These are phyloP conservation scores for Cardinalis cardinalis DNA, from an alignment of 2,113 vertebrate species.

Conservation along the genomic window DNA sequence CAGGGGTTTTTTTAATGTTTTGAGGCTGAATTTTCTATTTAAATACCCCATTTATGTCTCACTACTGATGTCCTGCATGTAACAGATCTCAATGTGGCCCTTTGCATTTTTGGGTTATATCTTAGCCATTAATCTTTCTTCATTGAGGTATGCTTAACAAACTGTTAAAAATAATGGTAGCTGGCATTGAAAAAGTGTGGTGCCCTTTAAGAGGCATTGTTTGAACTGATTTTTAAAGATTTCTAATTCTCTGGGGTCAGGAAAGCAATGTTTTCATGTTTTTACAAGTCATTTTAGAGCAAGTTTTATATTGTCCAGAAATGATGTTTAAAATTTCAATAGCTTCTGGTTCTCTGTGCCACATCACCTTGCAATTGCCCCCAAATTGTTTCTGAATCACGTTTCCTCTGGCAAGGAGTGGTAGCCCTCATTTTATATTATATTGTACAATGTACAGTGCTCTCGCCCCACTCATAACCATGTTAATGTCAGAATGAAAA, in stretches of 20 bases:
- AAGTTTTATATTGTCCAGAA: constrained; percentile 83
- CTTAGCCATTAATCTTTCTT: constrained; percentile 57
- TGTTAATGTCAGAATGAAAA: constrained; percentile 90
- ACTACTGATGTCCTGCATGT: background rate
- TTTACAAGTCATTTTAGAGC: constrained; percentile 73
- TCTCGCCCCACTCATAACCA: constrained; percentile 69
- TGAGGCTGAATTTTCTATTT: background rate
- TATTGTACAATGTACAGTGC: constrained; percentile 83
- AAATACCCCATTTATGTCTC: background rate
- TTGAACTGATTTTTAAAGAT: constrained; percentile 64
- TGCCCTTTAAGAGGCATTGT: constrained; percentile 68
- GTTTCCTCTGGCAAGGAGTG: constrained; percentile 82
- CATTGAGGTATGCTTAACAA: constrained; percentile 26
- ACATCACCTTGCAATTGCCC: constrained; percentile 82
- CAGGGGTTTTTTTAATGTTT: background rate
- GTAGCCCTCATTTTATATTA: constrained; percentile 86
- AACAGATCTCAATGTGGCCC: background rate
- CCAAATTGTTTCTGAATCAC: constrained; percentile 82
- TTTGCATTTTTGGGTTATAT: constrained; percentile 26
- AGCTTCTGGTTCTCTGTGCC: constrained; percentile 82
- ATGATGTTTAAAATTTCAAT: constrained; percentile 81
- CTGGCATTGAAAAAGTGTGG: constrained; percentile 51
- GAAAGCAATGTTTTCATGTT: constrained; percentile 70
- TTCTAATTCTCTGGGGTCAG: constrained; percentile 67
- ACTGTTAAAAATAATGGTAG: constrained; percentile 59